Evolutionary conservation across 2,797 vertebrate species (phyloP).

Genomic region (Ambastaia sidthimunki): DNA sequence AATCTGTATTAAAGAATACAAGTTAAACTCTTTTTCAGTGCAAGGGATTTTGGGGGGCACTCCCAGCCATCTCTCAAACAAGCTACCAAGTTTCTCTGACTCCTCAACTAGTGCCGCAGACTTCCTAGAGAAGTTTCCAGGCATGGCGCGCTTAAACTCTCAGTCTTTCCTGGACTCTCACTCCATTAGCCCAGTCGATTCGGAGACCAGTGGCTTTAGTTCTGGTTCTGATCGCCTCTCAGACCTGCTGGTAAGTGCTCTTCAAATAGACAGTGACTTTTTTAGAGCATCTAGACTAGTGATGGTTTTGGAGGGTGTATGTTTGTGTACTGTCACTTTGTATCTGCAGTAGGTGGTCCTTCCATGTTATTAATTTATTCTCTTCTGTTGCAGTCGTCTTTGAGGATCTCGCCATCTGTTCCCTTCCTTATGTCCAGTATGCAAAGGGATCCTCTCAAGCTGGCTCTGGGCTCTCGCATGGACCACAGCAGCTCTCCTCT

Average conservation of each 20-base stretch:
- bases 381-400: slow-evolving; percentile 81
- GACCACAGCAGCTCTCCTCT: slow-evolving; percentile 85
- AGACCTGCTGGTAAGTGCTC: slow-evolving; percentile 83
- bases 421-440: slow-evolving; percentile 88
- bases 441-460: slow-evolving; percentile 88
- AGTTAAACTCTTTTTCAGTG: slow-evolving; percentile 70
- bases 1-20: not conserved
- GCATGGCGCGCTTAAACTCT: slow-evolving; percentile 83
- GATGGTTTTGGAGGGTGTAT: not conserved
- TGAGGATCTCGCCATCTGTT: slow-evolving; percentile 94
- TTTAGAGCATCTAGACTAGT: not conserved
- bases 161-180: slow-evolving; percentile 91
- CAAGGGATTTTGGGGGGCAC: slow-evolving; percentile 89
- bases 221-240: slow-evolving; percentile 97
- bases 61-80: slow-evolving; percentile 83
- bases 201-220: slow-evolving; percentile 97
- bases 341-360: not conserved
- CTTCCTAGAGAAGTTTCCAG: slow-evolving; percentile 89
- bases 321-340: too few species aligned
- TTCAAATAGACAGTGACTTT: not conserved
- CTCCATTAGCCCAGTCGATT: slow-evolving; percentile 97
- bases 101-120: slow-evolving; percentile 83
- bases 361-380: not conserved
- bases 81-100: slow-evolving; percentile 84
- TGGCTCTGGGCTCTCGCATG: slow-evolving; percentile 83